phyloP scores from a whole-genome alignment of 2,888 invertebrate species.

The Ormia ochracea region DNA sequence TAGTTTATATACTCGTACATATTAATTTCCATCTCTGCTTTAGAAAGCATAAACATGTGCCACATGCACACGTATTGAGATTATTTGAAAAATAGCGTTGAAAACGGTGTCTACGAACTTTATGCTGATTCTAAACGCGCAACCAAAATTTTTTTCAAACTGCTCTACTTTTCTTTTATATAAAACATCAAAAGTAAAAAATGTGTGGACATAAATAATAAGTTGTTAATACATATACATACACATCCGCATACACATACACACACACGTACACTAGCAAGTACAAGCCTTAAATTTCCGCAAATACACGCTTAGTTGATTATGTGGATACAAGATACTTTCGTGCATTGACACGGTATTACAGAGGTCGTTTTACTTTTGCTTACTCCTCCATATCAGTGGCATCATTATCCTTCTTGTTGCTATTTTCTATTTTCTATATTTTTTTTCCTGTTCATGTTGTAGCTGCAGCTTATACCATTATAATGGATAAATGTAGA shows the following conservation, averaged over 20 bases:
- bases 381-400: slow-evolving; percentile 63
- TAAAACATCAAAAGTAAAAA: slow-evolving; percentile 28
- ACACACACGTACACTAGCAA: background rate
- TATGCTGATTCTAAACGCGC: slow-evolving; percentile 13
- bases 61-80: background rate
- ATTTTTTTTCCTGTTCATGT: background rate
- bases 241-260: background rate
- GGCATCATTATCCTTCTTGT: slow-evolving; percentile 71
- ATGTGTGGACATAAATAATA: slow-evolving; percentile 67
- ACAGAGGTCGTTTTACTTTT: slow-evolving; percentile 66
- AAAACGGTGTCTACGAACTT: slow-evolving; percentile 57
- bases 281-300: background rate
- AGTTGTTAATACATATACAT: slow-evolving; percentile 53
- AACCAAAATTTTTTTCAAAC: slow-evolving; percentile 51
- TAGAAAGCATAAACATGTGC: background rate
- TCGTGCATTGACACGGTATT: slow-evolving; percentile 70
- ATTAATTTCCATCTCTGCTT: background rate
- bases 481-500: slow-evolving; percentile 59
- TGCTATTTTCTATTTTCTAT: slow-evolving; percentile 18
- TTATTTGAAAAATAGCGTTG: slow-evolving; percentile 19
- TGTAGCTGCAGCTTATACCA: slow-evolving; percentile 53
- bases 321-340: slow-evolving; percentile 70
- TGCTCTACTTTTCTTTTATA: slow-evolving; percentile 27
- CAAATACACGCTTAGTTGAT: slow-evolving; percentile 71
- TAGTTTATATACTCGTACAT: too few species aligned